Conservation (phyloP, 2,113 vertebrate genomes). For the Nansenia antarctica region DNA sequence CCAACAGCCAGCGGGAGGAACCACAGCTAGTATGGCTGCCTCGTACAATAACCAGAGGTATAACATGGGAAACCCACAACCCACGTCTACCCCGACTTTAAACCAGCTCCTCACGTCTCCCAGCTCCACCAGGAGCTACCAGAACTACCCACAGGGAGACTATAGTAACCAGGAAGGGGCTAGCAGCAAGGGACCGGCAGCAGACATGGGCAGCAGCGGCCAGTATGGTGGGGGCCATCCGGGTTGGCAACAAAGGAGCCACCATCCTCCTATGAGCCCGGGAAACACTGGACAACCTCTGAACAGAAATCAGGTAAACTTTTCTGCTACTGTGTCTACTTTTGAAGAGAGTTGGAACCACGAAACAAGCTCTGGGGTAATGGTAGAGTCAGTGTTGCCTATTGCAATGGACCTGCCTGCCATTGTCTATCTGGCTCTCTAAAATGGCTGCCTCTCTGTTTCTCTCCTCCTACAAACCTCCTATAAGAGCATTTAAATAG, state of each 20-base stretch:
- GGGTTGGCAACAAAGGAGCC: constrained; percentile 91
- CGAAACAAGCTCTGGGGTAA: constrained; percentile 26
- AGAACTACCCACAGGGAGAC: constrained; percentile 87
- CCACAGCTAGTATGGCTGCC: constrained; percentile 80
- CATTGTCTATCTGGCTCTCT: constrained; percentile 90
- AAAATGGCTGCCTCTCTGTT: constrained; percentile 94
- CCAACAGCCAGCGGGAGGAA: constrained; percentile 84
- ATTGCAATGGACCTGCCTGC: constrained; percentile 84
- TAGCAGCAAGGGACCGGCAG: constrained; percentile 81
- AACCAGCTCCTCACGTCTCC: constrained; percentile 97
- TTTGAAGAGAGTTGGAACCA: constrained; percentile 44
- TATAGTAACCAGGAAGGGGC: constrained; percentile 88
- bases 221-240: constrained; percentile 88
- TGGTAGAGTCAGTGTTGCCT: constrained; percentile 50
- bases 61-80: constrained; percentile 81
- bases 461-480: constrained; percentile 66
- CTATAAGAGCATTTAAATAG: constrained; percentile 54
- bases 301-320: constrained; percentile 88
- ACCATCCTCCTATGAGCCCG: constrained; percentile 93
- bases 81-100: constrained; percentile 92
- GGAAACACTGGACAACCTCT: constrained; percentile 87
- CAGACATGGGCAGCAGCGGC: constrained; percentile 74
- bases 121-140: constrained; percentile 89
- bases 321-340: constrained; percentile 38
- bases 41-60: constrained; percentile 79